Conservation (phyloP, 2,113 vertebrate genomes). For the Campylomormyrus tamandua region DNA sequence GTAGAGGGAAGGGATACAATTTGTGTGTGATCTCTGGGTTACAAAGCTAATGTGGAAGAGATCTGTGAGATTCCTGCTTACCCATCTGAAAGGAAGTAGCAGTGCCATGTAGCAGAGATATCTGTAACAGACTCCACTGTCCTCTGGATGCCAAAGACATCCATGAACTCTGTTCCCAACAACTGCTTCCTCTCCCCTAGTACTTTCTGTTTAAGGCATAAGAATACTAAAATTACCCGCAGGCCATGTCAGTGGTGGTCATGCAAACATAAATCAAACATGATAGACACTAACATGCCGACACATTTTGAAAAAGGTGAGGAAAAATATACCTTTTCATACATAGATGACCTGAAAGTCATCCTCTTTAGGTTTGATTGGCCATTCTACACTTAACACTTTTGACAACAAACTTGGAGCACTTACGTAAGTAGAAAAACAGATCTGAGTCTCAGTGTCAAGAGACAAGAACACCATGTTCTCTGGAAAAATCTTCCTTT, state of each 20-base stretch:
- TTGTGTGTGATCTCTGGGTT: neutral
- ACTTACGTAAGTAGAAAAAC: constrained; percentile 70
- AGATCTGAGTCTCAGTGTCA: constrained; percentile 57
- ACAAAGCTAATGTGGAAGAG: neutral
- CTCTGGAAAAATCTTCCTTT: constrained; percentile 51
- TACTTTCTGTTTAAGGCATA: constrained; percentile 42
- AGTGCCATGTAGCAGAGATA: constrained; percentile 61
- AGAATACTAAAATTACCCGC: neutral
- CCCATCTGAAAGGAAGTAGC: constrained; percentile 77
- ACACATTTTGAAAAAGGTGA: neutral
- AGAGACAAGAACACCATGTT: constrained; percentile 66
- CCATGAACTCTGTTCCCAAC: constrained; percentile 44
- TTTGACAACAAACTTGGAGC: neutral
- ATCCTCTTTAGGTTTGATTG: neutral
- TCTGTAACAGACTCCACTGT: constrained; percentile 39
- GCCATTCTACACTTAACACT: neutral
- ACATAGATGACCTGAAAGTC: neutral
- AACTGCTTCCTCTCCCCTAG: constrained; percentile 62
- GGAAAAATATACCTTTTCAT: neutral
- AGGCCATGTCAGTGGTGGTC: neutral
- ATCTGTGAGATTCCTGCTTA: constrained; percentile 37
- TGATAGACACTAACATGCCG: neutral
- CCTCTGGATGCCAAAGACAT: constrained; percentile 74
- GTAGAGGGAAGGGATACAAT: neutral
- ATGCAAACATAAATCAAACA: neutral